These are phyloP conservation scores for Eupsilia transversa DNA, from an alignment of 2,888 invertebrate species.

Conservation along the genomic window DNA sequence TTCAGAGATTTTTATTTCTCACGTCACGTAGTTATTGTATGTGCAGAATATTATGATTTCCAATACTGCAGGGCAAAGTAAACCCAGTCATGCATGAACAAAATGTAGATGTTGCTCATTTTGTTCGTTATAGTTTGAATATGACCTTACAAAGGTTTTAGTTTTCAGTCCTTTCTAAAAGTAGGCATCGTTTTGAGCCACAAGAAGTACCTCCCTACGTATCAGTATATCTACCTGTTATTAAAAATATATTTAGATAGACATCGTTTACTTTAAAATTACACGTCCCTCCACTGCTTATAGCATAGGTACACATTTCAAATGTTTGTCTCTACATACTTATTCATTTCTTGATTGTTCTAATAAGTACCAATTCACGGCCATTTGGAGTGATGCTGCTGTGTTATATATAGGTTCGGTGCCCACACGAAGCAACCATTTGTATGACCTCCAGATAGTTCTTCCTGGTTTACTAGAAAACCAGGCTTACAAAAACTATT, in stretches of 20 bases:
- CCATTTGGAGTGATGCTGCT: neutral
- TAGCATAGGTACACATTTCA: neutral
- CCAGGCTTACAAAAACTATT: too few species aligned
- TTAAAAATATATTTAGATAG: neutral
- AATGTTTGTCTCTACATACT: neutral
- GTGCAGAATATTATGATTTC: constrained; percentile 70
- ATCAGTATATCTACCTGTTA: neutral
- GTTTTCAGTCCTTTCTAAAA: constrained; percentile 24
- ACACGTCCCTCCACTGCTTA: too few species aligned
- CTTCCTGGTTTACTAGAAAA: neutral
- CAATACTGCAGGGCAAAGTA: constrained; percentile 67
- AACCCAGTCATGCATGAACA: constrained; percentile 66
- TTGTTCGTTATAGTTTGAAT: constrained; percentile 36
- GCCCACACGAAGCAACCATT: neutral
- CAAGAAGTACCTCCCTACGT: neutral
- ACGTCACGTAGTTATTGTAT: constrained; percentile 69
- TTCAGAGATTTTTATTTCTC: constrained; percentile 61
- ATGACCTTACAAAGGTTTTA: constrained; percentile 30
- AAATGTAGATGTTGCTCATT: constrained; percentile 58
- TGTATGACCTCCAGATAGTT: neutral
- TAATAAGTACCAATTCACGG: neutral
- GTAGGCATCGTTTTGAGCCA: neutral
- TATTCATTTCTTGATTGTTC: neutral
- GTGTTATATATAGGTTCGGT: neutral
- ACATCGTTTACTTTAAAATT: too few species aligned